Evolutionary conservation across 2,113 vertebrate genomes (phyloP), one percentile per base, ranked within the genome.

Genomic region (Willisornis vidua): DNA sequence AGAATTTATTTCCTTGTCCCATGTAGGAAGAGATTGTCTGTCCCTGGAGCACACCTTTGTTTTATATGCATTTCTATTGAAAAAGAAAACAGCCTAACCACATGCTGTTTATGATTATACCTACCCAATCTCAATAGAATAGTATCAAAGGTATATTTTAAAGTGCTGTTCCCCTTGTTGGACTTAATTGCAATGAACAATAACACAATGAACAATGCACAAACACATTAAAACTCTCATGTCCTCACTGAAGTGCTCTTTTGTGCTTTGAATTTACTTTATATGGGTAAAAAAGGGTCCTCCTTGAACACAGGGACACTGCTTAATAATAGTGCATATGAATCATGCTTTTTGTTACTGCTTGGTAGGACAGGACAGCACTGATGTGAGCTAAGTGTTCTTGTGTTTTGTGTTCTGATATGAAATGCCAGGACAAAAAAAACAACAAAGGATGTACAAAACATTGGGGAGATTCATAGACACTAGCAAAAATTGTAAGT

Each of bases 321-420:
- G 63, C 65, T 92, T 88, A 96, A 74, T 93, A 95, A 81, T 39
- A 91, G 58, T 28, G 46, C 33, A 39, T 14, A 91, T 94, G 80
- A 96, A 93, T 96, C 85, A 95, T 46, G 66, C 19, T 52, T 94
- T 87, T 92, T 72, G 68, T 86, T 86, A 59, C 41, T 90, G 62
- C 59, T 81, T 0, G 0, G 33, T 55, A 74, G 65, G 72, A 67
- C 35, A 84, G 63, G 72, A 68, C 51, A 90, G 73, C 45, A 74
- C 37, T 46, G 55, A 68, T 88, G 15, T 29, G 46, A 95, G 43
- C 61, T 22, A n/a, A 91, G 37, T 16, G 37, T 67, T 91, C 78
- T 87, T 45, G 22, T 88, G 75, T 92, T 94, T 83, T 46, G 12
- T 65, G 48, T 84, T 92, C 72, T 75, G 31, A 72, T 78, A 74